Conservation (phyloP, 2,888 invertebrate species). For the Microctonus hyperodae region DNA sequence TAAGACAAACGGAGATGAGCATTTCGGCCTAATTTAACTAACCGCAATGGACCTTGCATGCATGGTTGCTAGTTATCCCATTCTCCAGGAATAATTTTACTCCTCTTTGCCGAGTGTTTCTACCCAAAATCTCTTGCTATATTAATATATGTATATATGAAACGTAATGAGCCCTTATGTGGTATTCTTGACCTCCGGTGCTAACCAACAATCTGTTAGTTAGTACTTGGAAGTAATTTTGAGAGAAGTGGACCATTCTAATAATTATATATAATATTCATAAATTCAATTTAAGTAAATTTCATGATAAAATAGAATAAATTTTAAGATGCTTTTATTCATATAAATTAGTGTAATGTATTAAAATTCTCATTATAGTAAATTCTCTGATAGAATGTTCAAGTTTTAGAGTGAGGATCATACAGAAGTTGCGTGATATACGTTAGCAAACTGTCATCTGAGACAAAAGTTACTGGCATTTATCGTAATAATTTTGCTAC, state of each 20-base stretch:
- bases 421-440: slow-evolving; percentile 3
- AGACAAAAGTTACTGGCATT: slow-evolving; percentile 21
- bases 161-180: slow-evolving; percentile 31
- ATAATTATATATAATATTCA: background rate
- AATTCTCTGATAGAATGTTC: background rate
- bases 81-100: slow-evolving; percentile 28
- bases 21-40: slow-evolving; percentile 33
- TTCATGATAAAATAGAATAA: no score
- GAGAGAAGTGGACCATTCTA: background rate
- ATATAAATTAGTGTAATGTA: background rate
- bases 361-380: background rate
- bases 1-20: slow-evolving; percentile 34
- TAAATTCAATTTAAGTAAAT: background rate
- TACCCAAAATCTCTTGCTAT: slow-evolving; percentile 23
- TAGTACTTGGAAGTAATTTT: slow-evolving; percentile 4
- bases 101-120: slow-evolving; percentile 12
- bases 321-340: background rate
- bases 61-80: slow-evolving; percentile 13
- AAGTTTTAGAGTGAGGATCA: slow-evolving; percentile 6
- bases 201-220: slow-evolving; percentile 8
- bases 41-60: slow-evolving; percentile 30
- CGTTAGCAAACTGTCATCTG: slow-evolving; percentile 14
- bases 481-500: slow-evolving; percentile 13
- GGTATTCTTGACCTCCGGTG: slow-evolving; percentile 27
- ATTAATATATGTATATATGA: slow-evolving; percentile 32